Evolutionary conservation across 2,797 vertebrate species (phyloP).

Genomic region (Acanthurus leucopareius): DNA sequence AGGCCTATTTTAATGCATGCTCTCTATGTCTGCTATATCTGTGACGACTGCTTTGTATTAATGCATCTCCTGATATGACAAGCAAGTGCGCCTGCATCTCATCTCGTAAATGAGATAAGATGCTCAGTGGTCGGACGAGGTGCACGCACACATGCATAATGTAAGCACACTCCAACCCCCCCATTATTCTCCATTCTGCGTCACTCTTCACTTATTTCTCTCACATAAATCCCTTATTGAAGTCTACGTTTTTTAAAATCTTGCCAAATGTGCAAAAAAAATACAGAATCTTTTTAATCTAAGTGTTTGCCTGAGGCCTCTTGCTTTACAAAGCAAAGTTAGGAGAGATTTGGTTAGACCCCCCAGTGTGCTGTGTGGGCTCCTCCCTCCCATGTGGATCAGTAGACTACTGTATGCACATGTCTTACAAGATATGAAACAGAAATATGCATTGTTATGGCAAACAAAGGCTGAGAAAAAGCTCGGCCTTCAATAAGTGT

Average conservation of each 20-base stretch:
- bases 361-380: conserved; percentile 27
- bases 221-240: conserved; percentile 18
- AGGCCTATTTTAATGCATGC: conserved; percentile 35
- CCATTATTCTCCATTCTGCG: conserved; percentile 16
- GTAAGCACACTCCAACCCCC: conserved; percentile 23
- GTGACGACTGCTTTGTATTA: not conserved
- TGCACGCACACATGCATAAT: conserved; percentile 19
- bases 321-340: conserved; percentile 46
- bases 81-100: not conserved
- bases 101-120: conserved; percentile 9
- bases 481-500: conserved; percentile 13
- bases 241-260: conserved; percentile 30
- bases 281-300: conserved; percentile 15
- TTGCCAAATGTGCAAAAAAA: not conserved
- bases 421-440: conserved; percentile 18
- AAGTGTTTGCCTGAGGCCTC: conserved; percentile 22
- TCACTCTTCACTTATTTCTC: conserved; percentile 14
- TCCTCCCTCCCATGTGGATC: conserved; percentile 10
- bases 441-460: conserved; percentile 16
- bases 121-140: not conserved
- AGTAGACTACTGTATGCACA: not conserved
- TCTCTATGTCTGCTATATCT: conserved; percentile 4
- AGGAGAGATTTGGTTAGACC: conserved; percentile 27
- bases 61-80: not conserved
- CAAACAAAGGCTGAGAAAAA: not conserved